Base-by-base conservation (phyloP, 2,797 vertebrate genomes). In the Limnodromus scolopaceus region DNA sequence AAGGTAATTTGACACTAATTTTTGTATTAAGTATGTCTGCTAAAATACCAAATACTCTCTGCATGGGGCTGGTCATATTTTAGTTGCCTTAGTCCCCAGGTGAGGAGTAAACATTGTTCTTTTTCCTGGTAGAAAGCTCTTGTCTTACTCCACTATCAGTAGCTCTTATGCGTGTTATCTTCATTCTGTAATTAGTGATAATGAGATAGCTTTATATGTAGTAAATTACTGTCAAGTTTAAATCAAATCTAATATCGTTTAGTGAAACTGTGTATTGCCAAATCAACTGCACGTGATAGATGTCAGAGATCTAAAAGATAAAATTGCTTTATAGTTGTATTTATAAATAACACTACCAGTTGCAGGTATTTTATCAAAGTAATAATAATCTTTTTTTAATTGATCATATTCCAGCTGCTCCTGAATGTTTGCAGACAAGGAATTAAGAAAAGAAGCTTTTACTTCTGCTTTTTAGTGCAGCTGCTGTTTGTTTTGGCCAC, bases 101-200 rank as follows among this genome's bases (percentile, higher is more conserved):
- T 16, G 5, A 11, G 60, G 27, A 65, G 55, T 60, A 72, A 70
- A 38, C 0, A 0, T 57, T 49, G 36, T 90, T 43, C 1, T 6
- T 66, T 87, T 58, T 51, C 36, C 63, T 79, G 49, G 32, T 76
- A 58, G 36, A 51, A 91, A 78, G 38, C 27, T 92, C 45, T 74
- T 76, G 76, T 84, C 71, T 97, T 41, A 22, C 54, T 85, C 71
- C 32, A 20, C 43, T 91, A 18, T 94, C 77, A 72, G 78, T 27
- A 85, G 32, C 49, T 88, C 69, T 91, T 7, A 12, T 34, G 53
- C 16, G 3, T 4, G 1, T 94, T 93, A 87, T 70, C 61, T 92
- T 28, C 19, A 6, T 51, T 91, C 45, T 85, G 49, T 92, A 96
- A 95, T 97, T 91, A 95, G 72, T 75, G 71, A 84, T 84, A 88